Percentiles rank a stretch among this genome's conserved stretches.
Conservation (phyloP, 2,888 invertebrate genomes). For the Diloba caeruleocephala region DNA sequence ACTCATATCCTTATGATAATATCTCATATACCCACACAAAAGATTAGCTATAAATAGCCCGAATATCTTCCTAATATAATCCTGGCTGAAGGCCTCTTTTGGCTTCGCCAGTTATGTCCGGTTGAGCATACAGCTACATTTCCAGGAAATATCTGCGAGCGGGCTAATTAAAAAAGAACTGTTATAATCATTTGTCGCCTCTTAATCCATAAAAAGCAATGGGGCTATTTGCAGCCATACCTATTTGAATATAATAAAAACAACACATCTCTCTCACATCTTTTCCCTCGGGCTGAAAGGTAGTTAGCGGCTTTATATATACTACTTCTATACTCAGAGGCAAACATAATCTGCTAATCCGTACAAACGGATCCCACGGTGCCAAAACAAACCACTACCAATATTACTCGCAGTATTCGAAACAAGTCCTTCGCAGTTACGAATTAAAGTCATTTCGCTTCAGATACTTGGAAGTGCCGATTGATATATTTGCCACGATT, state of each 20-base stretch:
- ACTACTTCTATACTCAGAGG: slow-evolving; percentile 42
- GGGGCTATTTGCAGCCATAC: too few relatives aligned
- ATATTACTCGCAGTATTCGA: slow-evolving; percentile 23
- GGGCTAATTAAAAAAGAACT: too few relatives aligned
- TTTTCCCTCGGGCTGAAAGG: slow-evolving; percentile 22
- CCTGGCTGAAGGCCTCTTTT: too few relatives aligned
- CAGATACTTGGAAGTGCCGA: slow-evolving; percentile 19
- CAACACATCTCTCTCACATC: slow-evolving; percentile 15
- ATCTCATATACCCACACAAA: neutral
- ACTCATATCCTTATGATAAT: slow-evolving; percentile 15
- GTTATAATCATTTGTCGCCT: too few relatives aligned
- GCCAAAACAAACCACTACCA: slow-evolving; percentile 36
- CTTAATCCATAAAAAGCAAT: too few relatives aligned
- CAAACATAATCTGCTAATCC: slow-evolving; percentile 63
- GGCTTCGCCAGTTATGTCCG: too few relatives aligned
- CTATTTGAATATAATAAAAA: slow-evolving; percentile 7
- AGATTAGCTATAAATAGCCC: too few relatives aligned
- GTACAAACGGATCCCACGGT: slow-evolving; percentile 31
- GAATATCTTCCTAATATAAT: neutral
- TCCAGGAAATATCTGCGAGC: too few relatives aligned
- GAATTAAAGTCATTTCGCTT: slow-evolving; percentile 31
- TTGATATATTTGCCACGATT: slow-evolving; percentile 44
- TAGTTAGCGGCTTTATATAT: slow-evolving; percentile 57
- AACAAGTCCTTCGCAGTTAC: slow-evolving; percentile 6
- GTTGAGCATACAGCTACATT: too few relatives aligned